phyloP scores from a whole-genome alignment of 35 echinoderm and acorn worm species.

The Eucidaris tribuloides region DNA sequence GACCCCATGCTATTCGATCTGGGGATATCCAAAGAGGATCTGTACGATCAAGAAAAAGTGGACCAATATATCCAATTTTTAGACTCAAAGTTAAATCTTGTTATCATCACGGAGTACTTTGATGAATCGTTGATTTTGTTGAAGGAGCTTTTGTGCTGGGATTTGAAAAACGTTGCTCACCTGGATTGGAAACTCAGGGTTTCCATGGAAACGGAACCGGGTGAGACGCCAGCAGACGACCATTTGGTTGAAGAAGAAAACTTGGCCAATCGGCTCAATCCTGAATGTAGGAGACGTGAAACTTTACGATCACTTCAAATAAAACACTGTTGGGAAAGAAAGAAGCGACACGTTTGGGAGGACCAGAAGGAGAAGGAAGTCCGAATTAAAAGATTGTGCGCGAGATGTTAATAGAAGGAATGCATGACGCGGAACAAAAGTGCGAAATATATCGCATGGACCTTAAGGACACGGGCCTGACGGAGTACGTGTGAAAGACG shows the following conservation, averaged over 20 bases:
- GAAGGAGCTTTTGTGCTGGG: slow-evolving; percentile 8
- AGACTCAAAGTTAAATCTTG: neutral
- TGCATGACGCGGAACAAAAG: slow-evolving; percentile 52
- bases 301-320: slow-evolving; percentile 94
- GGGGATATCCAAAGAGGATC: neutral
- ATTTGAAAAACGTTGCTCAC: neutral
- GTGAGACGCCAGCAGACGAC: slow-evolving; percentile 4
- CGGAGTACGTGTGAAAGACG: neutral
- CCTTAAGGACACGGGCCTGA: neutral
- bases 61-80: slow-evolving; percentile 5
- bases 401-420: slow-evolving; percentile 44
- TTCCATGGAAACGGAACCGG: neutral
- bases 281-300: slow-evolving; percentile 77
- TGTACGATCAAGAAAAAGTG: neutral
- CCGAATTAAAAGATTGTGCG: slow-evolving; percentile 43
- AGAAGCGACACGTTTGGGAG: slow-evolving; percentile 51
- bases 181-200: neutral
- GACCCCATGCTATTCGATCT: slow-evolving; percentile 19
- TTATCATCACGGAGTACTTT: slow-evolving; percentile 12
- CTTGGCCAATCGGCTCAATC: slow-evolving; percentile 6
- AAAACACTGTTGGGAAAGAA: slow-evolving; percentile 73
- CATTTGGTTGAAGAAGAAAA: slow-evolving; percentile 49
- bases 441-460: neutral
- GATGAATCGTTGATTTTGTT: neutral
- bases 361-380: slow-evolving; percentile 71